phyloP scores from a whole-genome alignment of 2,797 vertebrate genomes.

The Myripristis jacobus region DNA sequence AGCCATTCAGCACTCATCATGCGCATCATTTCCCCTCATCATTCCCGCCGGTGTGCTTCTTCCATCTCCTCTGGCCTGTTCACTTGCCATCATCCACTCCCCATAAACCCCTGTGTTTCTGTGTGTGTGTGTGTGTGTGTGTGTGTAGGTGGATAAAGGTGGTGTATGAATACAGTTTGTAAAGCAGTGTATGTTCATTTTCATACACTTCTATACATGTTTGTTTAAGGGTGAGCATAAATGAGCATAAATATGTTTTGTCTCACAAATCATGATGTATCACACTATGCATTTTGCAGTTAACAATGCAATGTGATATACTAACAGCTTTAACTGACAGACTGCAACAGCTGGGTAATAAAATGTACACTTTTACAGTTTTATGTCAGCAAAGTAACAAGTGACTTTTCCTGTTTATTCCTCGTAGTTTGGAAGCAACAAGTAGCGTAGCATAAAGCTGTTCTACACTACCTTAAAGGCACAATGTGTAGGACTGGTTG shows the following conservation, averaged over 20 bases:
- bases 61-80: constrained; percentile 74
- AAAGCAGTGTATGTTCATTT: constrained; percentile 10
- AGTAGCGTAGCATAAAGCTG: constrained; percentile 12
- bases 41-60: constrained; percentile 73
- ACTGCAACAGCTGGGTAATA: constrained; percentile 1
- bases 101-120: constrained; percentile 59
- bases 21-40: constrained; percentile 82
- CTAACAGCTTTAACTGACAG: constrained; percentile 12
- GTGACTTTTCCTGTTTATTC: neutral
- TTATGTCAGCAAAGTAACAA: constrained; percentile 1
- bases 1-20: constrained; percentile 81
- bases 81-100: constrained; percentile 61
- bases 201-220: too few relatives aligned
- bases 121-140: constrained; percentile 12
- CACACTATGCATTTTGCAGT: neutral
- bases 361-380: neutral
- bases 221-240: constrained; percentile 6
- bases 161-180: neutral
- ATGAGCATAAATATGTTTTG: neutral
- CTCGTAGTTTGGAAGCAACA: constrained; percentile 34
- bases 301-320: neutral
- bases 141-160: neutral
- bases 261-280: neutral
- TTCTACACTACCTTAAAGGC: neutral
- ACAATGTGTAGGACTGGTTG: too few relatives aligned